Conservation (phyloP, 1,140 invertebrate species). For the Zophobas atratus region DNA sequence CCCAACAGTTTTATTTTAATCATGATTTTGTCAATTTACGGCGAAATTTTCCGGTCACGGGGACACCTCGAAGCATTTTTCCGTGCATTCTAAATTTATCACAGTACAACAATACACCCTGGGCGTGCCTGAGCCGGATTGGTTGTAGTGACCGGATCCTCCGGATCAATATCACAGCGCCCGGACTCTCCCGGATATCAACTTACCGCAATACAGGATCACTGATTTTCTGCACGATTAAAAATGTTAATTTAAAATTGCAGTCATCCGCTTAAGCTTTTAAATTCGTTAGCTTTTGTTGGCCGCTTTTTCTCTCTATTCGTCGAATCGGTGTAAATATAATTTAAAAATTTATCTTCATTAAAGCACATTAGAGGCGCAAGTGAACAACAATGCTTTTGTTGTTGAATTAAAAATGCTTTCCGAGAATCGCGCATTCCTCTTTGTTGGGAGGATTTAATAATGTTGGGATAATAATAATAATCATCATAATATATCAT, state of each 20-base stretch:
- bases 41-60: too few species aligned
- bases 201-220: slow-evolving; percentile 52
- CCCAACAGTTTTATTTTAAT: too few species aligned
- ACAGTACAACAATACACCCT: not conserved
- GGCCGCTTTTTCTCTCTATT: not conserved
- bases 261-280: not conserved
- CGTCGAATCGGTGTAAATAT: not conserved
- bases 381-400: not conserved
- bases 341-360: too few species aligned
- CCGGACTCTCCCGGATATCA: slow-evolving; percentile 59
- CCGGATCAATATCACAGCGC: slow-evolving; percentile 61
- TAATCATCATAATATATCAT: slow-evolving; percentile 32
- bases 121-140: slow-evolving; percentile 61
- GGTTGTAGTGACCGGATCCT: slow-evolving; percentile 61
- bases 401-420: not conserved
- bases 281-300: not conserved
- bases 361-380: not conserved
- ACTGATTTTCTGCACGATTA: slow-evolving; percentile 43
- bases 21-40: too few species aligned
- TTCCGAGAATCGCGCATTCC: not conserved
- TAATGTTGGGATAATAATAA: not conserved
- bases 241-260: slow-evolving; percentile 16
- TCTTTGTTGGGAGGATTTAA: not conserved
- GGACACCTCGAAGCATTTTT: too few species aligned
- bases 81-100: too few species aligned